Evolutionary conservation across 35 echinoderm and acorn worm genomes (phyloP), one percentile per base, ranked within the genome.

Genomic region (Apostichopus parvimensis): DNA sequence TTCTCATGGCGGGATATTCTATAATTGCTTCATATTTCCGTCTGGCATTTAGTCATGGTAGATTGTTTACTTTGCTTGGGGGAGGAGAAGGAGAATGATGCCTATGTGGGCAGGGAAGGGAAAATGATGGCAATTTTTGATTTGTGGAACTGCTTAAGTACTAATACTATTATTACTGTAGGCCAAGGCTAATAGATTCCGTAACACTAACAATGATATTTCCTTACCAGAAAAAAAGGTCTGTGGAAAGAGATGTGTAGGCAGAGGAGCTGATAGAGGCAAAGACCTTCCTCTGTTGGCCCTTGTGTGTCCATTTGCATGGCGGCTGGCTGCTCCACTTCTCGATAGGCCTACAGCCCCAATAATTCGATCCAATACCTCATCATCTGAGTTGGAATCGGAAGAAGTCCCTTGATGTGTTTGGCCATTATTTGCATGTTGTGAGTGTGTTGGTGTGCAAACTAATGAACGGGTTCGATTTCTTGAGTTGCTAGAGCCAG

Each of bases 321-420:
- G 86, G 61, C 73, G 78, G 6, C 73, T 57, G 12, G 53, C 53
- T 53, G 22, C 71, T 13, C 64, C 64, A 53, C 20, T 18, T 54
- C 72, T 57, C 22, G 22, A 24, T 53, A 61, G 53, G 9, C 61
- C 20, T 12, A 79, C 77, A 91, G 89, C 89, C 73, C 89, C 89
- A 91, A 91, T 78, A 91, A 91, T 91, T 78, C 89, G 72, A 52
- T 91, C 89, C 89, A 91, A 79, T 57, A 91, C 77, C 55, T 91
- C 89, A 78, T 91, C 89, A 15, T 91, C 89, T 91, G 89, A 91
- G 61, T 91, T 91, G 54, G 89, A 91, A 22, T 77, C 77, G 23
- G 89, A 91, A 60, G 89, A 91, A 77, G 88, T 71, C n/a, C 85
- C 85, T 87, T 87, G 85, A 28, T 17, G 78, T 17, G 68, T 73